Conservation (phyloP, 2,888 invertebrate species). For the Xylota sylvarum region DNA sequence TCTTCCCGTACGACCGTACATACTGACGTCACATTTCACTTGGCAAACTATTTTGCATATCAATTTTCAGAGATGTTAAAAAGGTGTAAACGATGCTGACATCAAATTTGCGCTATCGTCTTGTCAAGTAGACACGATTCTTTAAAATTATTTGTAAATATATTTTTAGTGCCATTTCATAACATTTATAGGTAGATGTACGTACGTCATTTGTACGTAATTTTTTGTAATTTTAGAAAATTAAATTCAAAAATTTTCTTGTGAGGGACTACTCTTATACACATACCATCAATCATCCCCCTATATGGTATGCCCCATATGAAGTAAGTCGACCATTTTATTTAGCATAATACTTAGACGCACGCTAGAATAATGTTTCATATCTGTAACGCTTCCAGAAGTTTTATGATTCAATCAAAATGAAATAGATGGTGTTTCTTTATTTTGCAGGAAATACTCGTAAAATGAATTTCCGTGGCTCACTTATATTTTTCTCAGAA, state of each 20-base stretch:
- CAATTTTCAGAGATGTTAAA: constrained; percentile 21
- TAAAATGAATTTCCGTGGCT: constrained; percentile 24
- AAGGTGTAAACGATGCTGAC: constrained; percentile 42
- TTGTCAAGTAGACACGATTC: neutral
- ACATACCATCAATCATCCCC: neutral
- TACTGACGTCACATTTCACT: constrained; percentile 17
- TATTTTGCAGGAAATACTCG: constrained; percentile 7
- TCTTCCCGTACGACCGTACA: neutral
- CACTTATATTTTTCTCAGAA: constrained; percentile 7
- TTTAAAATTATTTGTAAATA: constrained; percentile 3
- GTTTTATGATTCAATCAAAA: constrained; percentile 39
- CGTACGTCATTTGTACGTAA: neutral
- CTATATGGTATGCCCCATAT: neutral
- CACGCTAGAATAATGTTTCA: constrained; percentile 16
- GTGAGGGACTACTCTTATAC: neutral
- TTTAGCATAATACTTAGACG: constrained; percentile 18
- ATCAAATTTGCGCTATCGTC: constrained; percentile 20
- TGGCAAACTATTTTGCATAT: constrained; percentile 21
- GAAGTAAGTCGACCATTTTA: constrained; percentile 12
- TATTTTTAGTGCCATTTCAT: constrained; percentile 18
- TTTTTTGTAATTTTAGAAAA: neutral
- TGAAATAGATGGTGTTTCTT: constrained; percentile 16
- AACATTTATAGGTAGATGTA: neutral
- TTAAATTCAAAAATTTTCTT: neutral
- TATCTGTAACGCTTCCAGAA: neutral